phyloP scores from a whole-genome alignment of 1,140 invertebrate species.

The Popillia japonica region DNA sequence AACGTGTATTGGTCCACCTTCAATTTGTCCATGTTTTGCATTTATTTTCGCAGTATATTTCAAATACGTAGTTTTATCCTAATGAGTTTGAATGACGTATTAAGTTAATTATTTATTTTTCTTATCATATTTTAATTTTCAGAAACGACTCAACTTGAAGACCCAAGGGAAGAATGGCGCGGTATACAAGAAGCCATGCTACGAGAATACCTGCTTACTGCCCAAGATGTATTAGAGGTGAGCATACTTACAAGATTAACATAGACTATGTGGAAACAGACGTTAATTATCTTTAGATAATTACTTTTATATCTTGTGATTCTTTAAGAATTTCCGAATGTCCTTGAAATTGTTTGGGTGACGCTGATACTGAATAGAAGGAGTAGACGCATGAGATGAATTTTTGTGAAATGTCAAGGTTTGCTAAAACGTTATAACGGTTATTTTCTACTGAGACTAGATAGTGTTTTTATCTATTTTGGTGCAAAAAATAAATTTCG shows the following conservation, averaged over 20 bases:
- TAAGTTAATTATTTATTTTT: not conserved
- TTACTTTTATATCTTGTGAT: not conserved
- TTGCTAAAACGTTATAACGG: constrained; percentile 27
- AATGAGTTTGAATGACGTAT: not conserved
- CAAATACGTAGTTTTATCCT: no score
- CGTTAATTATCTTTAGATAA: not conserved
- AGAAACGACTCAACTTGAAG: constrained; percentile 96
- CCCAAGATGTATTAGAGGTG: constrained; percentile 92
- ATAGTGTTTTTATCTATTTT: constrained; percentile 2
- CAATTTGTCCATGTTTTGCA: no score
- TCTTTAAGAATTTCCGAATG: not conserved
- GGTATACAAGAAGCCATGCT: constrained; percentile 96
- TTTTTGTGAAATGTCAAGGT: constrained; percentile 32
- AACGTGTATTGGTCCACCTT: not conserved
- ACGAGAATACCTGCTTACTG: constrained; percentile 92
- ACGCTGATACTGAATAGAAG: not conserved
- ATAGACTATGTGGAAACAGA: not conserved
- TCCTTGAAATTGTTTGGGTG: not conserved
- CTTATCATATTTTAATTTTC: constrained; percentile 55
- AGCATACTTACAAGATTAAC: constrained; percentile 56
- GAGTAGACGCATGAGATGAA: not conserved
- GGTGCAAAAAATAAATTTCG: not conserved
- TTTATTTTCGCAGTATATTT: no score
- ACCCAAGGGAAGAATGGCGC: constrained; percentile 95
- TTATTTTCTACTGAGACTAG: not conserved